Base-by-base conservation (phyloP, 1,140 invertebrate species). In the Phymastichus coffea region DNA sequence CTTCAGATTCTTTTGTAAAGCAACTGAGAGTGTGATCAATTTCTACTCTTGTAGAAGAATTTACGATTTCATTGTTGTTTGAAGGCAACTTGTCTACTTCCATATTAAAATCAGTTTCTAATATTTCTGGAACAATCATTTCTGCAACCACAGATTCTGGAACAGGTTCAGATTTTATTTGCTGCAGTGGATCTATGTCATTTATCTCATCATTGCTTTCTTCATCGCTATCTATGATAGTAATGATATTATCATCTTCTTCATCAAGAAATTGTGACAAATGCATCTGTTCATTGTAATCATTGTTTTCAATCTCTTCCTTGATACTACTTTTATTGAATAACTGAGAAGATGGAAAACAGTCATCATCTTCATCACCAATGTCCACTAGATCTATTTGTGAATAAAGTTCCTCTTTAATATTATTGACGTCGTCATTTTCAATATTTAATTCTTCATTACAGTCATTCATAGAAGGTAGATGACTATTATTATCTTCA, bases 291-390 rank as follows among this genome's bases (percentile, higher is more conserved):
- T 44, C 33, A 4, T 20, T 22, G 19, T 28, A 23, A 6, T 58
- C 38, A 30, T 70, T 59, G 7, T 61, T 52, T 25, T 69, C 57
- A 19, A 57, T 17, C 15, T 71, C 63, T n/a, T 54, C 19, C 19
- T 57, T 65, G 1, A 61, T 7, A 0, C 37, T 38, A 4, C 28
- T 22, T 26, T 58, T 57, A 57, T 71, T 67, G 12, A 73, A 73
- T 0, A 72, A 49, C 25, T 73, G 71, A 2, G 71, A 73, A 22
- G 41, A 65, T 6, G 71, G 68, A 38, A 73, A 73, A n/a, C 67
- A 19, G 26, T 61, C 53, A 6, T 65, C 64, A 1, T 73, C 70
- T 7, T 61, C 51, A n/a, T 73, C 71, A 19, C 67, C 67, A 14
- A 73, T 33, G 43, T 72, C 62, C 6, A 70, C 62, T 12, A 68